phyloP scores from a whole-genome alignment of 1,140 invertebrate genomes.

The Caenorhabditis latens region DNA sequence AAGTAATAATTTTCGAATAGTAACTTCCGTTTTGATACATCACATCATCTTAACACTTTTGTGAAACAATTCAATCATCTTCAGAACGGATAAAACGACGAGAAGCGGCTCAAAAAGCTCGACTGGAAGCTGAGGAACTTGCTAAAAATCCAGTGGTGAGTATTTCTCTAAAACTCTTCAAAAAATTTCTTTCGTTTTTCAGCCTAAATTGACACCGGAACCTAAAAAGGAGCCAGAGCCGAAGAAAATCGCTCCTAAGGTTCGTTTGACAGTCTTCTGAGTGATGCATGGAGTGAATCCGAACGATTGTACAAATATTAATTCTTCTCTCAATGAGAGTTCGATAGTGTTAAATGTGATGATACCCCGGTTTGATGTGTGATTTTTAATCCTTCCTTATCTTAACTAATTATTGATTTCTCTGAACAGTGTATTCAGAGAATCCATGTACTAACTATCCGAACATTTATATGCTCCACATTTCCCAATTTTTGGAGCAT shows the following conservation, averaged over 20 bases:
- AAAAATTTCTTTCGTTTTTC: neutral
- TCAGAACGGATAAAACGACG: conserved; percentile 69
- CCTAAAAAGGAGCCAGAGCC: conserved; percentile 12
- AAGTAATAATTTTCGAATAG: no score
- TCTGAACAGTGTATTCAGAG: neutral
- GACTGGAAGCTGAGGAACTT: conserved; percentile 60
- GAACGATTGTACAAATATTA: neutral
- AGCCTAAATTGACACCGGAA: conserved; percentile 54
- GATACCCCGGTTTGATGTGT: conserved; percentile 36
- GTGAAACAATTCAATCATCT: conserved; percentile 13
- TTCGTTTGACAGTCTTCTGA: conserved; percentile 54
- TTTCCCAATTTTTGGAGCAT: no score
- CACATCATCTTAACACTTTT: no score
- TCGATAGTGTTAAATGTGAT: neutral
- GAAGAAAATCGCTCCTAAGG: conserved; percentile 53
- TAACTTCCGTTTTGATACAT: no score
- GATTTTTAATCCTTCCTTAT: neutral
- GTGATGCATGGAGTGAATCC: conserved; percentile 52
- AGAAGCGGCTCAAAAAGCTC: conserved; percentile 68
- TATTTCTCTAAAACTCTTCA: neutral
- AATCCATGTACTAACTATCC: no score
- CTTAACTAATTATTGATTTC: conserved; percentile 12
- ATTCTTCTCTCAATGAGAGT: neutral
- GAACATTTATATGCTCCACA: no score
- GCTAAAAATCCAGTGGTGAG: conserved; percentile 55